Evolutionary conservation across 2,113 vertebrate genomes (phyloP), one percentile per base, ranked within the genome.

Genomic region (Redunca redunca): DNA sequence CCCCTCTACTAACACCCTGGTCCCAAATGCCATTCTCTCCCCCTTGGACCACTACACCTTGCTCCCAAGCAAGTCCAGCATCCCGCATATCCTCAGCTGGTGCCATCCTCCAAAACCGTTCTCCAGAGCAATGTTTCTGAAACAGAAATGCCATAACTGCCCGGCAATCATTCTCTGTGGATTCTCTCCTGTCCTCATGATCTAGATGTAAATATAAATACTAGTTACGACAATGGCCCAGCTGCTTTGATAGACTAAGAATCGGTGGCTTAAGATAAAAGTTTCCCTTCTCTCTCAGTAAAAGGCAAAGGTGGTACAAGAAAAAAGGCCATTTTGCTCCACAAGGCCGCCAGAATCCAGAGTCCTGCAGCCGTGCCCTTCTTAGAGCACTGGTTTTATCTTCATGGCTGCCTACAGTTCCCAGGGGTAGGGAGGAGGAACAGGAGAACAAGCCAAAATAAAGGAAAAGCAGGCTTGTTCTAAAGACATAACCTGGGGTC

Each of bases 331-430:
- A 3, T 52, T 50, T 40, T 40, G 25, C 17, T 53, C n/a, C 26
- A 53, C 2, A 7, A 25, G 40, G 19, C 60, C 36, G 33, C 33
- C 80, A 67, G 50, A 55, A 43, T 26, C 26, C 26, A 55, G 36
- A 14, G 1, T 25, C 17, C 21, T 43, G 7, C 5, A 11, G n/a
- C 0, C 2, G 0, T 21, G 57, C 16, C 10, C 3, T 52, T 9
- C 33, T 36, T 30, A 36, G n/a, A 82, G 57, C 33, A 15, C 28
- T 7, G 33, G 48, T 23, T n/a, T 71, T 6, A 12, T 13, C 28
- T 55, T 50, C 91, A 17, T 19, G 28, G 30, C 58, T 33, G 50
- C 60, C 46, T 33, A 26, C 8, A 16, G 2, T 17, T 19, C 0
- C 91, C 50, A n/a, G 40, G 60, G 80, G 19, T 3, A 46, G n/a